These are phyloP conservation scores for Myoxocephalus aenaeus DNA, from an alignment of 2,797 vertebrate genomes.

Conservation along the genomic window DNA sequence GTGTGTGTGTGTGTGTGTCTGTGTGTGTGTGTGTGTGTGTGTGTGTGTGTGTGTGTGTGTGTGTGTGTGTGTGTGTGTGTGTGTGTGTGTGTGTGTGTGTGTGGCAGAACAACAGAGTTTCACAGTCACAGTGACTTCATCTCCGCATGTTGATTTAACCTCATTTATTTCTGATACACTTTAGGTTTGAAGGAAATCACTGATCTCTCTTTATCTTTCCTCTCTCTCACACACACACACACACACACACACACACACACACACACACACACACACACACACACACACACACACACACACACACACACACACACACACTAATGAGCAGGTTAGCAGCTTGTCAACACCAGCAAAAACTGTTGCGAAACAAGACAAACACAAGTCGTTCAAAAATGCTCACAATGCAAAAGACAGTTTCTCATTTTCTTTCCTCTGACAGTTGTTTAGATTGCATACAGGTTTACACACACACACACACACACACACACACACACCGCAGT, in stretches of 20 bases:
- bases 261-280: conserved; percentile 27
- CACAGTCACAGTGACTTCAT: too few relatives aligned
- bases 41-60: too few relatives aligned
- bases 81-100: too few relatives aligned
- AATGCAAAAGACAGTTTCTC: conserved; percentile 11
- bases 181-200: conserved; percentile 24
- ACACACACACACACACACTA: conserved; percentile 28
- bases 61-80: too few relatives aligned
- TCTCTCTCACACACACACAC: not conserved
- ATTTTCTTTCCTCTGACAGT: conserved; percentile 15
- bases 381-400: conserved; percentile 10
- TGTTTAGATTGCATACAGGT: conserved; percentile 13
- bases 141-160: conserved; percentile 29
- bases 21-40: not conserved
- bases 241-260: conserved; percentile 18
- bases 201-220: not conserved
- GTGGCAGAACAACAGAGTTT: too few relatives aligned
- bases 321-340: conserved; percentile 51
- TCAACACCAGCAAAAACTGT: not conserved
- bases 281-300: too few relatives aligned
- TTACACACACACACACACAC: conserved; percentile 17
- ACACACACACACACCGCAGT: conserved; percentile 12
- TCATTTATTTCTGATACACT: conserved; percentile 35
- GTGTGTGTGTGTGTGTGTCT: not conserved
- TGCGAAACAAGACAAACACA: conserved; percentile 23